phyloP scores from a whole-genome alignment of 1,140 invertebrate genomes.

The Trichoplusia ni region DNA sequence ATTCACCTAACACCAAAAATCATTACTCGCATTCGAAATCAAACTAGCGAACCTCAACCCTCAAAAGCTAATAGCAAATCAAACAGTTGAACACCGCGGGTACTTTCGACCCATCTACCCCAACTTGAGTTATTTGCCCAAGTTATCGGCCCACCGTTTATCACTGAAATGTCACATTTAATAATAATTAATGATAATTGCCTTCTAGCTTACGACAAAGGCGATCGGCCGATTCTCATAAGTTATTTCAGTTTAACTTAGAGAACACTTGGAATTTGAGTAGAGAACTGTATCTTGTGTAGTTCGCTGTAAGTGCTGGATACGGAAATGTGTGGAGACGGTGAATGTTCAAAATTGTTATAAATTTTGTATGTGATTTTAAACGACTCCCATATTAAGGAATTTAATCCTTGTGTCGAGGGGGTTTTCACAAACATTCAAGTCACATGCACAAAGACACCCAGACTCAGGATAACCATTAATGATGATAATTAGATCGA shows the following conservation, averaged over 20 bases:
- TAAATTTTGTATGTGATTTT: not conserved
- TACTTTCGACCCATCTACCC: constrained; percentile 40
- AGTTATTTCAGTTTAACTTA: constrained; percentile 78
- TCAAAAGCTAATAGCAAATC: constrained; percentile 41
- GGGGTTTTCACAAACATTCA: too few species aligned
- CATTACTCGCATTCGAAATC: constrained; percentile 28
- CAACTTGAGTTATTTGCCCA: constrained; percentile 75
- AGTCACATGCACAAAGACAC: too few species aligned
- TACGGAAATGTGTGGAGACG: not conserved
- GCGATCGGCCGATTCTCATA: constrained; percentile 75
- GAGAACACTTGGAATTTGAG: constrained; percentile 68
- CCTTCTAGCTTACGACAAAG: constrained; percentile 75
- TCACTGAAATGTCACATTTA: constrained; percentile 75
- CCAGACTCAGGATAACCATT: too few species aligned
- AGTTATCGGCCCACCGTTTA: constrained; percentile 76
- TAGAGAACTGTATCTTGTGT: constrained; percentile 76
- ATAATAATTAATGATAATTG: constrained; percentile 81
- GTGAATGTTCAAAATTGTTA: not conserved
- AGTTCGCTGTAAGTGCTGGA: constrained; percentile 50
- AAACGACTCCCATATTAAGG: too few species aligned
- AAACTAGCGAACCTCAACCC: constrained; percentile 41
- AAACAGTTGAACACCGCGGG: constrained; percentile 35
- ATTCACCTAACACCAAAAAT: constrained; percentile 16
- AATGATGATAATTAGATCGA: too few species aligned
- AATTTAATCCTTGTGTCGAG: too few species aligned